These are phyloP conservation scores for Helicoverpa armigera DNA, from an alignment of 1,140 invertebrate genomes.

Conservation along the genomic window DNA sequence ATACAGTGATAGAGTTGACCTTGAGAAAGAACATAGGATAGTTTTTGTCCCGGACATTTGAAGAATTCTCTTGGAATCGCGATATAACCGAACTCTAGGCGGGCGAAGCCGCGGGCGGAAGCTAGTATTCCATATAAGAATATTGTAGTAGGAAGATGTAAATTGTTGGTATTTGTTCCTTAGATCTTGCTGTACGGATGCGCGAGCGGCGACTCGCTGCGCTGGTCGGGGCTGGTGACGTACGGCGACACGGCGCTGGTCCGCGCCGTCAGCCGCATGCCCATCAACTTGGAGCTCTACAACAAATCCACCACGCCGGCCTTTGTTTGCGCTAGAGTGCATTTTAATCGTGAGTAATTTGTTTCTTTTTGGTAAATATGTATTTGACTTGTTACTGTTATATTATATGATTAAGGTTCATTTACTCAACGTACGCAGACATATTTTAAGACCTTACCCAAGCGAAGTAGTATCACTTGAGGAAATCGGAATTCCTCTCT, in stretches of 20 bases:
- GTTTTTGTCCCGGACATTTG: no score
- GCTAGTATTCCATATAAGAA: no score
- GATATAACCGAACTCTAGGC: no score
- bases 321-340: slow-evolving; percentile 66
- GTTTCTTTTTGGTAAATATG: no score
- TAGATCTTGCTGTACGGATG: slow-evolving; percentile 70
- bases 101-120: no score
- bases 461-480: not conserved
- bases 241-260: slow-evolving; percentile 78
- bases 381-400: no score
- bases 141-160: no score
- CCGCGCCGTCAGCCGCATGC: slow-evolving; percentile 60
- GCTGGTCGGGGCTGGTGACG: slow-evolving; percentile 76
- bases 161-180: not conserved
- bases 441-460: not conserved
- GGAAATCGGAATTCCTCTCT: not conserved
- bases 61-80: no score
- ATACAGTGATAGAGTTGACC: no score
- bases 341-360: slow-evolving; percentile 69
- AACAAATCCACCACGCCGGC: slow-evolving; percentile 64
- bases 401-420: no score
- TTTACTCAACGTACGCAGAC: no score
- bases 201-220: slow-evolving; percentile 56
- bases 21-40: no score
- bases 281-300: slow-evolving; percentile 66